A percentile compares a stretch with the other conserved stretches of the same genome.
Evolutionary conservation across 2,797 vertebrate species (phyloP).

Genomic region (Triplophysa yarkandensis): DNA sequence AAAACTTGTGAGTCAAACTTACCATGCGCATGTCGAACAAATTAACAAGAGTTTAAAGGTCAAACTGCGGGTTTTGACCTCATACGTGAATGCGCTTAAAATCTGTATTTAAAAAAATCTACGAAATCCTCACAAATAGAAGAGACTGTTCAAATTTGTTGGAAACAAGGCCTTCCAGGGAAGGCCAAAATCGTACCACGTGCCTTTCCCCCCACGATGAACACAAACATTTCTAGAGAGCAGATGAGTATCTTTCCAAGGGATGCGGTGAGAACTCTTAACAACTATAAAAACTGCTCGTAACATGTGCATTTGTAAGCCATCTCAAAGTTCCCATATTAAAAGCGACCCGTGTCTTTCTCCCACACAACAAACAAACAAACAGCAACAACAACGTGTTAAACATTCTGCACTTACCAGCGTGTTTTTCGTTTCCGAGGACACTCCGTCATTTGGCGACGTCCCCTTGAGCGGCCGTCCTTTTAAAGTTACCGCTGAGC

Average conservation of each 20-base stretch:
- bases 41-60: not conserved
- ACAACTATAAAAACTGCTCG: not conserved
- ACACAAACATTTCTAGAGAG: conserved; percentile 35
- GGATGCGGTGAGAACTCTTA: not conserved
- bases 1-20: too few relatives aligned
- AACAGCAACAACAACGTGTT: too few relatives aligned
- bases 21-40: too few relatives aligned
- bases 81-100: not conserved
- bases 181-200: not conserved
- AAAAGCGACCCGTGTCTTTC: too few relatives aligned
- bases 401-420: not conserved
- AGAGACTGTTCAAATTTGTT: not conserved
- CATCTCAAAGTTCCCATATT: too few relatives aligned
- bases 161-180: not conserved
- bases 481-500: conserved; percentile 80
- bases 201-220: conserved; percentile 11
- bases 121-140: not conserved
- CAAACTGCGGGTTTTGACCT: not conserved
- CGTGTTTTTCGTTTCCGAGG: not conserved
- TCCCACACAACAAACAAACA: too few relatives aligned
- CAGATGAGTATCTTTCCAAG: not conserved
- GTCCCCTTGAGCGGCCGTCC: conserved; percentile 52
- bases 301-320: not conserved
- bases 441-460: conserved; percentile 20
- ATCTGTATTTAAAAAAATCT: too few relatives aligned